Percentiles rank a stretch among this genome's conserved stretches.
Evolutionary conservation across 1,140 invertebrate species (phyloP).

Genomic region (Eueides isabella): DNA sequence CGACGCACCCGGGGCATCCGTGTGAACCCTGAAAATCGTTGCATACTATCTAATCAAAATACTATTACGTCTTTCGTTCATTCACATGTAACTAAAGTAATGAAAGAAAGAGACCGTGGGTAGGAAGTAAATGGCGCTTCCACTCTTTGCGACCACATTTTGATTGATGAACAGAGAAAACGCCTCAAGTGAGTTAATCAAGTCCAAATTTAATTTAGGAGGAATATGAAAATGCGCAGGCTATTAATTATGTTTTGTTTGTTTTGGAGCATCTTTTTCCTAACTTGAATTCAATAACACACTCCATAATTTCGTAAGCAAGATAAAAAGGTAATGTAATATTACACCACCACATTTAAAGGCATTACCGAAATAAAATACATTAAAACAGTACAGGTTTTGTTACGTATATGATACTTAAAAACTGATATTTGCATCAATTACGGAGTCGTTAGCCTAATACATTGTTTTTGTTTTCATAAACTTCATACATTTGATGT

Average conservation of each 20-base stretch:
- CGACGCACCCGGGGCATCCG: conserved; percentile 56
- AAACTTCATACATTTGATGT: not conserved
- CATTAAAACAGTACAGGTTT: conserved; percentile 14
- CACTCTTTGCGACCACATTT: conserved; percentile 62
- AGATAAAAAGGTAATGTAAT: conserved; percentile 37
- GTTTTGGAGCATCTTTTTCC: conserved; percentile 64
- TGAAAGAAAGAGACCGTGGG: conserved; percentile 45
- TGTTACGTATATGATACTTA: not conserved
- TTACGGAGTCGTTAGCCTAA: conserved; percentile 7
- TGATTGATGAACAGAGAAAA: conserved; percentile 81
- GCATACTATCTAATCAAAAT: conserved; percentile 68
- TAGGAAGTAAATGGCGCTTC: conserved; percentile 72
- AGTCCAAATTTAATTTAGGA: conserved; percentile 80
- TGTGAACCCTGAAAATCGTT: conserved; percentile 74
- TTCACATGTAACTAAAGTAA: conserved; percentile 23
- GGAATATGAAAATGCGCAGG: conserved; percentile 65
- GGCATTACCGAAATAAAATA: conserved; percentile 24
- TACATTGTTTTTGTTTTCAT: not conserved
- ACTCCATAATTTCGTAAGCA: conserved; percentile 42
- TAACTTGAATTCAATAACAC: conserved; percentile 56
- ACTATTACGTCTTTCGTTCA: conserved; percentile 47
- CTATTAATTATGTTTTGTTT: conserved; percentile 77
- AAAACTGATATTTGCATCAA: conserved; percentile 10
- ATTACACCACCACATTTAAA: conserved; percentile 21
- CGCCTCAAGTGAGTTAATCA: conserved; percentile 78